phyloP scores from a whole-genome alignment of 2,888 invertebrate species.

The Dinocampus coccinellae region DNA sequence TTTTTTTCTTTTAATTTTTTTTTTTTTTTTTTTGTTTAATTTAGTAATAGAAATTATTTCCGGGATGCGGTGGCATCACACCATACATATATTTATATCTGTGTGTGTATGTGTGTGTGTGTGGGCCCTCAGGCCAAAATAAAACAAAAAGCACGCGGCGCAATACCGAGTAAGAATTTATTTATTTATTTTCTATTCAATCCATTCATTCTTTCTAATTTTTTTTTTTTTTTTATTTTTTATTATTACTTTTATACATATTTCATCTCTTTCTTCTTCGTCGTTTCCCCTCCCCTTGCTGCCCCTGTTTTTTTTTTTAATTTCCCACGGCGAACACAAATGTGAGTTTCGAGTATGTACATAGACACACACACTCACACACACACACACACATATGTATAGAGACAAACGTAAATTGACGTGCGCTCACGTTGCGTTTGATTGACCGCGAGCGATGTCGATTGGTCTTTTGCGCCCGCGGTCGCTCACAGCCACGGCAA shows the following conservation, averaged over 20 bases:
- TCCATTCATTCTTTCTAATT: too few relatives aligned
- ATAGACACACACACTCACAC: neutral
- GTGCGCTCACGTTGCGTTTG: neutral
- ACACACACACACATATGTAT: neutral
- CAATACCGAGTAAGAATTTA: neutral
- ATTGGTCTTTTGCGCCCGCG: conserved; percentile 34
- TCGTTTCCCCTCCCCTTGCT: too few relatives aligned
- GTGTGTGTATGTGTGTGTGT: neutral
- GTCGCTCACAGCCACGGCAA: conserved; percentile 49
- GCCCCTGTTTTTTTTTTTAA: neutral
- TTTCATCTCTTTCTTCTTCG: neutral
- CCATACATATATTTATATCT: neutral
- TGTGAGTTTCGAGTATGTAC: conserved; percentile 2
- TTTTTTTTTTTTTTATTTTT: neutral
- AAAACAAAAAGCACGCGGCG: neutral
- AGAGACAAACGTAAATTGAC: neutral
- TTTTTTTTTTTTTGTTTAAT: too few relatives aligned
- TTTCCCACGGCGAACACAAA: conserved; percentile 9
- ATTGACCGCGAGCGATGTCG: conserved; percentile 14
- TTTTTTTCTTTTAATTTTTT: too few relatives aligned
- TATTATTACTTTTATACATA: neutral
- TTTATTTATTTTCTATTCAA: neutral
- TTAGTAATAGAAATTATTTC: conserved; percentile 7
- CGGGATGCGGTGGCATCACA: neutral
- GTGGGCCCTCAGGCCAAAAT: neutral